Evolutionary conservation across 2,888 invertebrate species (phyloP).

Genomic region (Chymomyza fuscimana): DNA sequence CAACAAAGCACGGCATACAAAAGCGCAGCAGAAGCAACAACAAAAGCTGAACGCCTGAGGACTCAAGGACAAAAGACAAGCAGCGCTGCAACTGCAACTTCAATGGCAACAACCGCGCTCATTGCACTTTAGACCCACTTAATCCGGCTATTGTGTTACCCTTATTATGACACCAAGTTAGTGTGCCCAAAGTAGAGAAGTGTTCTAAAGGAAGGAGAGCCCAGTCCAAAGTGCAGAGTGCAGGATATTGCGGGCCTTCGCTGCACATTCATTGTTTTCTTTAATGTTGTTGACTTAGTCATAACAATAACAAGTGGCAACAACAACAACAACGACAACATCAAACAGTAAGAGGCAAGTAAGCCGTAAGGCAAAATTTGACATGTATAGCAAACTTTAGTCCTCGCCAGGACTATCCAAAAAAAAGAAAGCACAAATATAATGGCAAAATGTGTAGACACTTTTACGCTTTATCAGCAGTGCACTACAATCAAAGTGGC

Average conservation of each 20-base stretch:
- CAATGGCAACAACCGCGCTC: constrained; percentile 27
- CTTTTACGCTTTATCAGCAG: constrained; percentile 8
- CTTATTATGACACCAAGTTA: constrained; percentile 54
- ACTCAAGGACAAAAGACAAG: constrained; percentile 53
- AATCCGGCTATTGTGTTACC: constrained; percentile 66
- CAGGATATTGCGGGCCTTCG: background rate
- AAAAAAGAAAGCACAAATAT: constrained; percentile 2
- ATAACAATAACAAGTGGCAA: constrained; percentile 11
- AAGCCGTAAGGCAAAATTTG: background rate
- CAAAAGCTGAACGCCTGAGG: constrained; percentile 47
- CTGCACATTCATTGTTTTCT: constrained; percentile 48
- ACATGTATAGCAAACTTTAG: background rate
- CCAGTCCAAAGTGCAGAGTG: too few species aligned
- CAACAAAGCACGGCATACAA: constrained; percentile 44
- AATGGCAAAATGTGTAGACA: constrained; percentile 4
- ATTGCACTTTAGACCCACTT: constrained; percentile 65
- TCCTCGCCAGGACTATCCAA: background rate
- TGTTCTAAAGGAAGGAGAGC: too few species aligned
- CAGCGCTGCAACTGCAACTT: constrained; percentile 3
- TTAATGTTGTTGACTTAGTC: constrained; percentile 54
- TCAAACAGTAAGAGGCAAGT: background rate
- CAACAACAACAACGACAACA: background rate
- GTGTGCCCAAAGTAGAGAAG: background rate
- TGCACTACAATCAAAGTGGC: constrained; percentile 11
- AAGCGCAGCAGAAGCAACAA: constrained; percentile 52